Percentiles rank a stretch among this genome's conserved stretches.
phyloP scores from a whole-genome alignment of 2,113 vertebrate genomes.

The Progne subis region DNA sequence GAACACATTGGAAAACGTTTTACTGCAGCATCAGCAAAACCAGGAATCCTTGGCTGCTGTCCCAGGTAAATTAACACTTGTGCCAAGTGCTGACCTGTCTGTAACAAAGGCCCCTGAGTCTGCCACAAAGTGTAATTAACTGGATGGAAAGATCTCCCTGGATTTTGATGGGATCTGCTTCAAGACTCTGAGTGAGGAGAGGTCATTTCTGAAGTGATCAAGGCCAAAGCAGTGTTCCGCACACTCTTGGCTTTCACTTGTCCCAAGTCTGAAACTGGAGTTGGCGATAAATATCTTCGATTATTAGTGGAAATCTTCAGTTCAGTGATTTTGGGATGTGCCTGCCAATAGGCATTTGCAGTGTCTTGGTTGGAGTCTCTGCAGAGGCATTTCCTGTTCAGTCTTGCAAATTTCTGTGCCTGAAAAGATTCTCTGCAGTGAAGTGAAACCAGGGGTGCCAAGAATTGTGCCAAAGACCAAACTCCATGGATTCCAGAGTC shows the following conservation, averaged over 20 bases:
- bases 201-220: background rate
- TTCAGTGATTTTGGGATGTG: background rate
- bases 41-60: background rate
- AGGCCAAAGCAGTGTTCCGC: background rate
- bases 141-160: background rate
- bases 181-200: background rate
- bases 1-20: background rate
- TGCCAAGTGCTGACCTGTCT: constrained; percentile 34
- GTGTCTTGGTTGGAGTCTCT: background rate
- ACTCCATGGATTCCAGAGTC: background rate
- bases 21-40: background rate
- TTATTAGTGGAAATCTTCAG: background rate
- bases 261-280: background rate
- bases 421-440: background rate
- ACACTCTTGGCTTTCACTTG: background rate
- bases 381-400: background rate
- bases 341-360: background rate
- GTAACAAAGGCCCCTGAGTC: background rate
- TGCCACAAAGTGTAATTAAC: background rate
- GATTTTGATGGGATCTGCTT: background rate
- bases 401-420: background rate
- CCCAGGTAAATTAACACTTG: background rate
- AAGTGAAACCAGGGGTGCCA: background rate
- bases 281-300: background rate
- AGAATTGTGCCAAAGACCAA: background rate